Evolutionary conservation across 1,140 invertebrate genomes (phyloP), one percentile per base, ranked within the genome.

Genomic region (Ectropis grisescens): DNA sequence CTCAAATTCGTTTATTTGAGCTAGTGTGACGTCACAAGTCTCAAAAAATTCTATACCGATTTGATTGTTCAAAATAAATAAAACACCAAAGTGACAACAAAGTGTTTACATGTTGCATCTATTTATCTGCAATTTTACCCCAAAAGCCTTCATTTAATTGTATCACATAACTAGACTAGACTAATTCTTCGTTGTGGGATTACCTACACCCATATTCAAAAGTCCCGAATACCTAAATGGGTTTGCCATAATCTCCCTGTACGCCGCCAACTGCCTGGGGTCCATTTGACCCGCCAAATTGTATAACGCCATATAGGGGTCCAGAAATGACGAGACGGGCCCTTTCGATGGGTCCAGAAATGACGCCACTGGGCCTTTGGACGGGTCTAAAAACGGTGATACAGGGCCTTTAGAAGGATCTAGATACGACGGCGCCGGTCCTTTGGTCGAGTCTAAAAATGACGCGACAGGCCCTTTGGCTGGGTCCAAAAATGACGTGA

Each of bases 291-390:
- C 71, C 1, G 50, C 52, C 10, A 81, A 19, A 19, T 53, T 67
- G 33, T 80, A 82, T 9, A 82, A 31, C 2, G 78, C 74, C 69
- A 80, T 62, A 29, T 81, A 82, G 0, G 78, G 76, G 35, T 82
- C 80, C 33, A 78, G 56, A 2, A 68, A 57, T 0, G 61, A 60
- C 7, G 65, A 55, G 0, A 59, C 45, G 0, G 33, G 8, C n/a
- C 27, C 47, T 23, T 70, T 61, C 36, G 69, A 54, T 44, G 64
- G 35, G 16, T 74, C 69, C 46, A 68, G 58, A 16, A 72, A 52
- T 28, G 61, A 60, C 1, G 58, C 51, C 14, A 67, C 8, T 15
- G 50, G 65, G 3, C 54, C 58, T 33, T 66, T 62, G 25, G 56
- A 53, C 0, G 45, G 42, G 29, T 65, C 4, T 22, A 22, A 22